Evolutionary conservation across 2,888 invertebrate species (phyloP), one percentile per base, ranked within the genome.

Genomic region (Sympetrum striolatum): DNA sequence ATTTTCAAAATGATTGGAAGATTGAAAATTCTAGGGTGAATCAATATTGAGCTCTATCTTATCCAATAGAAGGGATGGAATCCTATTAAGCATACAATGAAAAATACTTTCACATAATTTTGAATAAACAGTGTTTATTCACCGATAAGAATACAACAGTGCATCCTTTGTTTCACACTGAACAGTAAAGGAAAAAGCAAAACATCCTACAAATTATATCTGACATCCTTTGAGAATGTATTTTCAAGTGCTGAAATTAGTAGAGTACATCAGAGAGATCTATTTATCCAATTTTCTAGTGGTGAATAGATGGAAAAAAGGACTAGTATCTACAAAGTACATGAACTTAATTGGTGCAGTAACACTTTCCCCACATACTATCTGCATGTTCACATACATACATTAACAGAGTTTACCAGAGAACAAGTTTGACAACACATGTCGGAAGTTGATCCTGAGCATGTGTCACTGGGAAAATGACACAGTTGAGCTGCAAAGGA

Each of bases 321-420:
- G 60, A 86, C 86, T 86, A 86, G 60, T 64, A 35, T 86, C 58
- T 60, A 86, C 86, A 86, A 60, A 31, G 58, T 60, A 25, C 25
- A 60, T 60, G 64, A 86, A 86, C 86, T 86, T 60, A 86, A 86
- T 64, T 60, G 86, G 86, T 86, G 86, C 86, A 86, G 37, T 60
- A 60, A 86, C 86, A 86, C 64, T 60, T 86, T 86, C 60, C 86
- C 39, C 35, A 60, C 31, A 86, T 31, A 86, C 60, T 86, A 86
- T 86, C 58, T 86, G 60, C 58, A 60, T 60, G 35, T 35, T 86
- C 86, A 64, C 60, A 86, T 60, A 86, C 86, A 86, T 60, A 86
- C 86, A 86, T 86, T 60, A 86, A 86, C 86, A 86, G 86, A 60
- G 86, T 86, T 37, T 86, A 64, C 86, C 58, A 86, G 60, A 60